Conservation (phyloP, 2,888 invertebrate species). For the Miltochrista miniata region DNA sequence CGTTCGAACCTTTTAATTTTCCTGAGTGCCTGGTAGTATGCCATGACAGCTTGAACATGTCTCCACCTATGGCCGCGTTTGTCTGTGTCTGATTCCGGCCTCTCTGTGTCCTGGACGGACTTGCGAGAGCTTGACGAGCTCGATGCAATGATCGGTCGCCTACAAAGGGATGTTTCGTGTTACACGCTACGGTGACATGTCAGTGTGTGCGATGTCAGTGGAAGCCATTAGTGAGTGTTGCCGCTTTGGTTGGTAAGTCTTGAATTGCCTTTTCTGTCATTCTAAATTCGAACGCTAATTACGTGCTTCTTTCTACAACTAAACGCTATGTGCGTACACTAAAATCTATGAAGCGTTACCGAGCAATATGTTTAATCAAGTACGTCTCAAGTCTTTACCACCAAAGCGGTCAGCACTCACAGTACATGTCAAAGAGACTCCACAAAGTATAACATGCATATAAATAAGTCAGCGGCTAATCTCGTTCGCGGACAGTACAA, state of each 20-base stretch:
- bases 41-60: slow-evolving; percentile 94
- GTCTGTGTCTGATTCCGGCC: slow-evolving; percentile 69
- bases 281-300: slow-evolving; percentile 1
- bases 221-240: slow-evolving; percentile 48
- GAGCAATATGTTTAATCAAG: slow-evolving; percentile 16
- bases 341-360: slow-evolving; percentile 26
- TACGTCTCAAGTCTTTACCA: slow-evolving; percentile 32
- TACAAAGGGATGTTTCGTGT: slow-evolving; percentile 76
- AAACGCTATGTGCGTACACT: slow-evolving; percentile 22
- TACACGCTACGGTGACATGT: slow-evolving; percentile 58
- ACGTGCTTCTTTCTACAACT: slow-evolving; percentile 18
- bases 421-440: slow-evolving; percentile 48
- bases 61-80: slow-evolving; percentile 90
- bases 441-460: slow-evolving; percentile 66
- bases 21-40: slow-evolving; percentile 94
- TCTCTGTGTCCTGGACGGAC: slow-evolving; percentile 74
- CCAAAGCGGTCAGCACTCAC: slow-evolving; percentile 44
- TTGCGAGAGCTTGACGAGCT: slow-evolving; percentile 76
- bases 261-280: slow-evolving; percentile 8
- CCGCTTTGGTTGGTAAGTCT: slow-evolving; percentile 40
- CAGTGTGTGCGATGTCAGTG: slow-evolving; percentile 52
- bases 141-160: slow-evolving; percentile 80
- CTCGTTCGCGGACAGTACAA: slow-evolving; percentile 54
- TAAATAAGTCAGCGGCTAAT: slow-evolving; percentile 54
- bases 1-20: slow-evolving; percentile 93